phyloP scores from a whole-genome alignment of 2,797 vertebrate species.

The Mus spretus region DNA sequence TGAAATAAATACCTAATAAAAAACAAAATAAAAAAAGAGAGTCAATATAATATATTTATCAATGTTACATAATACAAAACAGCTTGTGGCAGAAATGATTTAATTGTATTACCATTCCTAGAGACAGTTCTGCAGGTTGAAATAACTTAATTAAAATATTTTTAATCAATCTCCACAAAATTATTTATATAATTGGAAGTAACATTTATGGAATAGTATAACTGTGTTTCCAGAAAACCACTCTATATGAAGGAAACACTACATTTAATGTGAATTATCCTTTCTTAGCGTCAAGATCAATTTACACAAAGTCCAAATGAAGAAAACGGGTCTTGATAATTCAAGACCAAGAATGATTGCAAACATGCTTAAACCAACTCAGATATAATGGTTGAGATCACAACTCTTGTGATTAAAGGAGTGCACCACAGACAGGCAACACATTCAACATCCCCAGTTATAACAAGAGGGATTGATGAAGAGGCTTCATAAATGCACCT shows the following conservation, averaged over 20 bases:
- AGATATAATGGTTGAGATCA: neutral
- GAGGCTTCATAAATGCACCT: conserved; percentile 39
- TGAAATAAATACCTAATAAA: too few relatives aligned
- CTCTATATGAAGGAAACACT: conserved; percentile 51
- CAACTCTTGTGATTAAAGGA: neutral
- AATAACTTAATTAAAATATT: conserved; percentile 66
- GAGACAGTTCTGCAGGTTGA: conserved; percentile 24
- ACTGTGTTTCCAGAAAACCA: conserved; percentile 34
- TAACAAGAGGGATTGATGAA: neutral
- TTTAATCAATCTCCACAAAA: conserved; percentile 53
- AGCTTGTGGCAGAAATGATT: conserved; percentile 59
- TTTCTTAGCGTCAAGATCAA: conserved; percentile 57
- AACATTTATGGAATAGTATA: conserved; percentile 48
- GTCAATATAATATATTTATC: conserved; percentile 68
- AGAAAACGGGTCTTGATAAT: conserved; percentile 1
- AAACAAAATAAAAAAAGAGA: neutral
- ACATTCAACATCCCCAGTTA: neutral
- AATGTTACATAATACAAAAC: conserved; percentile 38
- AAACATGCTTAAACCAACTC: neutral
- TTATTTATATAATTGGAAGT: conserved; percentile 57
- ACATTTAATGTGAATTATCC: conserved; percentile 46
- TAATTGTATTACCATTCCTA: conserved; percentile 27
- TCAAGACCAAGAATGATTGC: neutral
- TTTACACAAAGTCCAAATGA: conserved; percentile 41
- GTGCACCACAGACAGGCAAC: neutral